Evolutionary conservation across 2,113 vertebrate species (phyloP).

Genomic region (Syngnathus typhle): DNA sequence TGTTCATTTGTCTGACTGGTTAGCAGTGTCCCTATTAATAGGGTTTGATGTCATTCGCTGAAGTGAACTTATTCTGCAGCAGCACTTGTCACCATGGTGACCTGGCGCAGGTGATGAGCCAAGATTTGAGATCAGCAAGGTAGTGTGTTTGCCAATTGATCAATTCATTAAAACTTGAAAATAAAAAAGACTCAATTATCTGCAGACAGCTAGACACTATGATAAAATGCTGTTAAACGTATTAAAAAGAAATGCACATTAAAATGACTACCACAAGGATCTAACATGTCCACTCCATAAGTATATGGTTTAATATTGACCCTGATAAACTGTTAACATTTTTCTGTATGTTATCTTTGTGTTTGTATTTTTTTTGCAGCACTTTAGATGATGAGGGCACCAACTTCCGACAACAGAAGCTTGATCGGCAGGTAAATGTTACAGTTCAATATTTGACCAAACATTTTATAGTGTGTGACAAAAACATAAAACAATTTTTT

Average conservation of each 20-base stretch:
- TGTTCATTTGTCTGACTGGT: neutral
- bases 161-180: neutral
- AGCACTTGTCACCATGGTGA: conserved; percentile 2
- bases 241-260: neutral
- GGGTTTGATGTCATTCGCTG: neutral
- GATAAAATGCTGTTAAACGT: neutral
- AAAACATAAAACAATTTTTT: no score
- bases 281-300: neutral
- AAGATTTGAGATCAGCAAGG: neutral
- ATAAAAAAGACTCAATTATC: neutral
- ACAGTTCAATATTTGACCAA: neutral
- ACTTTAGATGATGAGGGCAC: conserved; percentile 96
- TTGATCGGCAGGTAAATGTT: conserved; percentile 89
- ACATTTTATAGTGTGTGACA: neutral
- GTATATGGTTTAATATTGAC: neutral
- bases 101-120: neutral
- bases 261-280: neutral
- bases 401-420: conserved; percentile 93
- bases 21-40: neutral
- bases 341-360: no score
- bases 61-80: neutral
- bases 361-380: conserved; percentile 69
- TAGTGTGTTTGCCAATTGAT: neutral
- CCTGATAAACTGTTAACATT: neutral
- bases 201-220: neutral